A percentile compares a stretch with the other conserved stretches of the same genome.
These are phyloP conservation scores for Pristionchus arcanus DNA, from an alignment of 2,888 invertebrate genomes.

Conservation along the genomic window DNA sequence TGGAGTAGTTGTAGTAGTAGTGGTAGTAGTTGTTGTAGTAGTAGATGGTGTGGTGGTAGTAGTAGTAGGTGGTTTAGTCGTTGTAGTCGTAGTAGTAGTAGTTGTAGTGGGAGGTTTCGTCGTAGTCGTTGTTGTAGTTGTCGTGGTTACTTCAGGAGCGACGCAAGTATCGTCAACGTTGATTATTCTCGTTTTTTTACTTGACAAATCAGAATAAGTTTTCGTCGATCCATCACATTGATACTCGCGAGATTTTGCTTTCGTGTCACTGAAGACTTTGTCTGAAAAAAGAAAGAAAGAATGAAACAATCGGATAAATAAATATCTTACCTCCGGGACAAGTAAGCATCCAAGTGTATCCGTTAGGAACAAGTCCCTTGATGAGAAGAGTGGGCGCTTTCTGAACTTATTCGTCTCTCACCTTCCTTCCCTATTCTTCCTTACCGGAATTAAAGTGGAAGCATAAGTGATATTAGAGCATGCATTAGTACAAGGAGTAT, in stretches of 20 bases:
- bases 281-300: not conserved
- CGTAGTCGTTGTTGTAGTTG: slow-evolving; percentile 23
- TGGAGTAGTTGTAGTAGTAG: slow-evolving; percentile 4
- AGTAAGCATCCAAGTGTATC: not conserved
- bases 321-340: not conserved
- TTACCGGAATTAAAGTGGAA: not conserved
- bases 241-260: not conserved
- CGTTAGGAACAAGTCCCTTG: not conserved
- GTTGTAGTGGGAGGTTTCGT: slow-evolving; percentile 11
- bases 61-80: not conserved
- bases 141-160: slow-evolving; percentile 5
- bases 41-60: slow-evolving; percentile 27
- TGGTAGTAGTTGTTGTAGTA: slow-evolving; percentile 31
- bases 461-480: slow-evolving; percentile 29
- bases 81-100: not conserved
- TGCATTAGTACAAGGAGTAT: slow-evolving; percentile 45
- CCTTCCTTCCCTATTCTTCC: not conserved
- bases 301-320: no score
- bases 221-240: slow-evolving; percentile 52
- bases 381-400: not conserved
- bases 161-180: slow-evolving; percentile 30
- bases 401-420: not conserved
- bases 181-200: not conserved
- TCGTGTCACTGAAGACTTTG: slow-evolving; percentile 20
- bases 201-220: slow-evolving; percentile 44